Base-by-base conservation (phyloP, 1,140 invertebrate species). In the Drosophila sechellia region DNA sequence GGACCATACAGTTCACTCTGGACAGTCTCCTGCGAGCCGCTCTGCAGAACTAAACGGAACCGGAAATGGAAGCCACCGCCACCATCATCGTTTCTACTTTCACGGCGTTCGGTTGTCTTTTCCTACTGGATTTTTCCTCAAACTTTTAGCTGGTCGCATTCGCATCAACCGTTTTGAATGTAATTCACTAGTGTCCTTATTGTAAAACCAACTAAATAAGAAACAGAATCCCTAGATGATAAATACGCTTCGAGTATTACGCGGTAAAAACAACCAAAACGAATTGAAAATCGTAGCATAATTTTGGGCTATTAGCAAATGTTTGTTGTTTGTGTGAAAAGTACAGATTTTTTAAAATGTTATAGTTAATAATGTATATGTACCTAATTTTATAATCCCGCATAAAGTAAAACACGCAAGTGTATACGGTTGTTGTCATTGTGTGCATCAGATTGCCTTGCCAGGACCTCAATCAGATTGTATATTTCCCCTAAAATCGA, bases 171-270 rank as follows among this genome's bases (percentile, higher is more conserved):
- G 48, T 76, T 66, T 75, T 52, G 60, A 68, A 79, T 79, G 72
- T 84, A 76, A 63, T 77, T 74, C 76, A 84, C 71, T 85, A 49
- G 81, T 87, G 84, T 83, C 83, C 83, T 87, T 87, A 71, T 81
- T 73, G 64, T 74, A 74, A 68, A 65, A 49, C 48, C 54, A 75
- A 64, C 46, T 66, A 70, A 57, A 49, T 70, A 69, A 57, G 66
- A 70, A 69, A 70, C 50, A 61, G 57, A 75, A 52, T 48, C 64
- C 56, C 63, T 64, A 76, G 72, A 69, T 74, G 43, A 55, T 61
- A 72, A 57, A 61, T 50, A 50, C 52, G 55, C 63, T 59, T 77
- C 50, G 83, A 85, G 81, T 85, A 85, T 85, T 85, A 85, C 57
- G 75, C 74, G 46, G 37, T 63, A 68, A 71, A 63, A 63, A 71